Percentiles rank a stretch among this genome's conserved stretches.
Evolutionary conservation across 2,888 invertebrate species (phyloP).

Genomic region (Drosophila limbata): DNA sequence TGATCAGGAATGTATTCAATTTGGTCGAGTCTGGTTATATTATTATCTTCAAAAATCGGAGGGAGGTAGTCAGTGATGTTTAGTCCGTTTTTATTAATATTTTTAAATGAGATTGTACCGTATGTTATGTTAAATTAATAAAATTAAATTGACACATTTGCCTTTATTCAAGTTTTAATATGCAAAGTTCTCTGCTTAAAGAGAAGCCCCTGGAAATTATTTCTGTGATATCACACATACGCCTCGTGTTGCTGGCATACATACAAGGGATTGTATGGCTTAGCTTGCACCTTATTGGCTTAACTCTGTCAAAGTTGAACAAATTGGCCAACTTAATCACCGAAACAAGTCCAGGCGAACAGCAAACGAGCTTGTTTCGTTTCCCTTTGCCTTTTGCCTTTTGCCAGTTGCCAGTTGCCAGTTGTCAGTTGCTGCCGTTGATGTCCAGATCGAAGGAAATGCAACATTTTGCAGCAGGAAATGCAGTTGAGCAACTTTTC

Average conservation of each 20-base stretch:
- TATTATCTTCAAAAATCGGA: too few species aligned
- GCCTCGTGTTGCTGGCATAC: slow-evolving; percentile 5
- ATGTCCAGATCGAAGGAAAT: slow-evolving; percentile 63
- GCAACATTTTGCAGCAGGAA: slow-evolving; percentile 70
- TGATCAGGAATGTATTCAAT: too few species aligned
- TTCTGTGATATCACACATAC: slow-evolving; percentile 15
- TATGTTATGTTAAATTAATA: too few species aligned
- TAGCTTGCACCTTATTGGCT: slow-evolving; percentile 35
- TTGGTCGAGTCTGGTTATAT: too few species aligned
- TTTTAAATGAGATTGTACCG: too few species aligned
- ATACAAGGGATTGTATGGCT: slow-evolving; percentile 27
- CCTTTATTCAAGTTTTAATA: neutral
- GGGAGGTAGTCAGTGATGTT: too few species aligned
- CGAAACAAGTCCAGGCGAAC: slow-evolving; percentile 49
- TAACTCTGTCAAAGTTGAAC: slow-evolving; percentile 31
- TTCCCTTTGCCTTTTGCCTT: slow-evolving; percentile 27
- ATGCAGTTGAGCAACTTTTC: slow-evolving; percentile 64
- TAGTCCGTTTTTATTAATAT: too few species aligned
- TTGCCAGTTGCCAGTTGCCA: neutral
- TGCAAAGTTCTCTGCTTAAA: slow-evolving; percentile 10
- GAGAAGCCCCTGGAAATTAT: slow-evolving; percentile 39
- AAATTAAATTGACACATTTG: too few species aligned
- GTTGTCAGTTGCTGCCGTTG: slow-evolving; percentile 1
- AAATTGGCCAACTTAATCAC: slow-evolving; percentile 61
- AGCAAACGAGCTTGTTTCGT: slow-evolving; percentile 29